Conservation (phyloP, 2,888 invertebrate species). For the Iphiclides podalirius region DNA sequence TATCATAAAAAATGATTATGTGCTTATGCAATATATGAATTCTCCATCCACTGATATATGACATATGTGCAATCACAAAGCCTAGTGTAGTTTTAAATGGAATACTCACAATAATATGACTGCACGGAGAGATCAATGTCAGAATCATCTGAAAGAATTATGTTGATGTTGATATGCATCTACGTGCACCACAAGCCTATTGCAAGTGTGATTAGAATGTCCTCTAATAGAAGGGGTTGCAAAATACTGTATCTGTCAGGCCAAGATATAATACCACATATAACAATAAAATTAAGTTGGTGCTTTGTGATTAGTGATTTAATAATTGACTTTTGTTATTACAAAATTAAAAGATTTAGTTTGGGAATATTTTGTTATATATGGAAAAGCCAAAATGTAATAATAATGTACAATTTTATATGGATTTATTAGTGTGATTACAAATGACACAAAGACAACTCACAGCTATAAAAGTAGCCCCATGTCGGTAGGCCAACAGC, state of each 20-base stretch:
- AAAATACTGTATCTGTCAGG: too few species aligned
- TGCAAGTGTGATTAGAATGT: slow-evolving; percentile 21
- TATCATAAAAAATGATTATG: too few species aligned
- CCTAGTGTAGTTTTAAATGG: slow-evolving; percentile 20
- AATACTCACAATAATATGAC: slow-evolving; percentile 65
- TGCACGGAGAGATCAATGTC: slow-evolving; percentile 60
- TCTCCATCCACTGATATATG: slow-evolving; percentile 5
- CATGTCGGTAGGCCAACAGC: slow-evolving; percentile 92
- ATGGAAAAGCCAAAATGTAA: too few species aligned
- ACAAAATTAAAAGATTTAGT: neutral
- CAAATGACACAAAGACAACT: too few species aligned
- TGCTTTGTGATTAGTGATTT: neutral
- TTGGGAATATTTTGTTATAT: neutral
- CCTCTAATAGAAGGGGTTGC: neutral
- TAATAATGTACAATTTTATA: too few species aligned
- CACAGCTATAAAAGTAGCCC: slow-evolving; percentile 90
- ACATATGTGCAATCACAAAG: slow-evolving; percentile 2
- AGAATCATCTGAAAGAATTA: slow-evolving; percentile 73
- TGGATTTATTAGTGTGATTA: too few species aligned
- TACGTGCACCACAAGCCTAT: slow-evolving; percentile 41
- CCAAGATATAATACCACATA: too few species aligned
- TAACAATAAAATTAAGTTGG: too few species aligned
- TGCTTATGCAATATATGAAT: too few species aligned
- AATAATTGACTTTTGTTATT: neutral
- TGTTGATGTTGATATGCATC: slow-evolving; percentile 41